Evolutionary conservation across 1,140 invertebrate genomes (phyloP), one percentile per base, ranked within the genome.

Genomic region (Schlechtendalia chinensis): DNA sequence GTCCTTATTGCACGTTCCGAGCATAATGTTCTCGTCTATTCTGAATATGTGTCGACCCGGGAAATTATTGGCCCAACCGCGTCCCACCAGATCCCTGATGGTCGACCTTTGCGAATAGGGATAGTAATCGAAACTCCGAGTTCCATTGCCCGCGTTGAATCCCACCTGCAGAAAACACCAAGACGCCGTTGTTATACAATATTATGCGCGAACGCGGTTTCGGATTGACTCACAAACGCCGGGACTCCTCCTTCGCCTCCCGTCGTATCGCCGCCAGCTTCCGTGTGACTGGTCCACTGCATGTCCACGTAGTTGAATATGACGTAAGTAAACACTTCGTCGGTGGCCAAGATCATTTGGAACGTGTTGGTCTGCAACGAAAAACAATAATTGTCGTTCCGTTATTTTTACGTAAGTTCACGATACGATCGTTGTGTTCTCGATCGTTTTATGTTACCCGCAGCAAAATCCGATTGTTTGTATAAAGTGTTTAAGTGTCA

Each of bases 131-230:
- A 92, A 96, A 81, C 91, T 91, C 84, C 92, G 89, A 1, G 95
- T 98, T 19, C 94, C 96, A 84, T 98, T 98, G 80, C 96, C 96
- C 74, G 93, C 96, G 85, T 98, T 98, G 86, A 98, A 98, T 54
- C 96, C 96, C 84, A 98, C 91, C 93, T 95, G 83, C 1, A 32
- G 17, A 16, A 61, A 29, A 61, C 29, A 61, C 16, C 27, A 29
- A 61, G 45, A n/a, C n/a, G n/a, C n/a, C n/a, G n/a, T n/a, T 17
- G 12, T 45, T 65, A 53, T 27, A 22, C n/a, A 71, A 59, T 32
- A 65, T 12, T 39, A 10, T n/a, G 22, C 12, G 11, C 16, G 16
- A 29, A 45, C 14, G 17, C 6, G 16, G 29, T 65, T 81, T 29
- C 32, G 4, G 29, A 63, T 12, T 45, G 59, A 89, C 92, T 91